A percentile compares a stretch with the other conserved stretches of the same genome.
These are phyloP conservation scores for Druceiella hillmani DNA, from an alignment of 2,888 invertebrate species.

Conservation along the genomic window DNA sequence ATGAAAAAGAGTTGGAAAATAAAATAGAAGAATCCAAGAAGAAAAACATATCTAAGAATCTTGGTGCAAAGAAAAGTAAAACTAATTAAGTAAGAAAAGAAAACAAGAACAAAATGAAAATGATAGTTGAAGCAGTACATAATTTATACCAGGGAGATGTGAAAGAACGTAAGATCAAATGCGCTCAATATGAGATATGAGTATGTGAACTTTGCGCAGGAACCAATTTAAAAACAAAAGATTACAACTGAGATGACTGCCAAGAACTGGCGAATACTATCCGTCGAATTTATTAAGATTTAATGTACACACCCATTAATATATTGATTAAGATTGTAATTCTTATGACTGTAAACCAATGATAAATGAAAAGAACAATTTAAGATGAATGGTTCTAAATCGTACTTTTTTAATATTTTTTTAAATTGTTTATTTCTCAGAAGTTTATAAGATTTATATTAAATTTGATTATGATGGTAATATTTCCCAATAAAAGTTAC, in stretches of 20 bases:
- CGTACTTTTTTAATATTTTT: constrained; percentile 6
- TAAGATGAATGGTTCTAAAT: constrained; percentile 5
- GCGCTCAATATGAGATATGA: constrained; percentile 12
- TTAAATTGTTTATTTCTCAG: constrained; percentile 3
- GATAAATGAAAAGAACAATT: constrained; percentile 6
- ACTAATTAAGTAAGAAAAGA: constrained; percentile 13
- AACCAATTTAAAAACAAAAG: constrained; percentile 11
- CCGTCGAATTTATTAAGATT: constrained; percentile 1
- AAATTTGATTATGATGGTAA: constrained; percentile 3
- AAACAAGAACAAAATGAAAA: constrained; percentile 12
- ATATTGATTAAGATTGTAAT: neutral
- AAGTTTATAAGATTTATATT: constrained; percentile 4
- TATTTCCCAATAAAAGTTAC: too few species aligned
- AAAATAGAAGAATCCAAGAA: constrained; percentile 14
- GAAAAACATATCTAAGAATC: constrained; percentile 11
- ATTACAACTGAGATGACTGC: constrained; percentile 5
- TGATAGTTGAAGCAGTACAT: too few species aligned
- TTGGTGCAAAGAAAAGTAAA: constrained; percentile 8
- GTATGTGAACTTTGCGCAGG: constrained; percentile 14
- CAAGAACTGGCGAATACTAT: constrained; percentile 4
- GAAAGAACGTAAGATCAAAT: constrained; percentile 13
- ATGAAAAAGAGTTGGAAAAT: constrained; percentile 13
- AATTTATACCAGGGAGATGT: constrained; percentile 13
- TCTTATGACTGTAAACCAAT: constrained; percentile 2
- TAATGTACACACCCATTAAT: constrained; percentile 5